Evolutionary conservation across 2,113 vertebrate species (phyloP).

Genomic region (Caretta caretta): DNA sequence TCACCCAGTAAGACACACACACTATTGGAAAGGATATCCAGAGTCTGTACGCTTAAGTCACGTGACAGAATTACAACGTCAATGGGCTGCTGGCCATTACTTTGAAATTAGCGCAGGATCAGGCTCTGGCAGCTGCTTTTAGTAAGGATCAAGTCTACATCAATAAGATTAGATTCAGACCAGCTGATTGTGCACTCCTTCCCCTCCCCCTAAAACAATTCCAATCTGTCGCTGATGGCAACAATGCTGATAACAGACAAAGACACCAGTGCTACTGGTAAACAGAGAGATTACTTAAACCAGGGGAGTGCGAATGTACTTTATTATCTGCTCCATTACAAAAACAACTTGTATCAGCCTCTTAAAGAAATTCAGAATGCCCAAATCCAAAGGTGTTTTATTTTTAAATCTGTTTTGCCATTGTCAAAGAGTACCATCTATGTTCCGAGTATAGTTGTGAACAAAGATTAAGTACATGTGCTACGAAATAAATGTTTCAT

Average conservation of each 20-base stretch:
- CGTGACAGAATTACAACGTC: not conserved
- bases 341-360: not conserved
- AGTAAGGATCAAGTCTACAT: constrained; percentile 48
- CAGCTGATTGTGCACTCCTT: constrained; percentile 54
- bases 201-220: constrained; percentile 46
- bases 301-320: not conserved
- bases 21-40: not conserved
- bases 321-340: not conserved
- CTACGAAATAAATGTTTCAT: not conserved
- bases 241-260: constrained; percentile 65
- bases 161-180: constrained; percentile 61
- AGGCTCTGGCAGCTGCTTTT: constrained; percentile 52
- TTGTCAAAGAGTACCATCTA: not conserved
- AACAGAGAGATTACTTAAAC: constrained; percentile 68
- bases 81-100: not conserved
- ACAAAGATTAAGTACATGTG: constrained; percentile 32
- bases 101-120: constrained; percentile 48
- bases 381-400: constrained; percentile 5
- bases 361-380: not conserved
- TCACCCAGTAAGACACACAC: not conserved
- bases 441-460: not conserved
- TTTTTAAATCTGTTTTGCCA: constrained; percentile 8
- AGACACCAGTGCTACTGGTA: constrained; percentile 34
- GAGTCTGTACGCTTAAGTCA: accelerated
- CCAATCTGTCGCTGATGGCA: constrained; percentile 61